A percentile compares a stretch with the other conserved stretches of the same genome.
These are phyloP conservation scores for Cotesia glomerata DNA, from an alignment of 1,140 invertebrate species.

Conservation along the genomic window DNA sequence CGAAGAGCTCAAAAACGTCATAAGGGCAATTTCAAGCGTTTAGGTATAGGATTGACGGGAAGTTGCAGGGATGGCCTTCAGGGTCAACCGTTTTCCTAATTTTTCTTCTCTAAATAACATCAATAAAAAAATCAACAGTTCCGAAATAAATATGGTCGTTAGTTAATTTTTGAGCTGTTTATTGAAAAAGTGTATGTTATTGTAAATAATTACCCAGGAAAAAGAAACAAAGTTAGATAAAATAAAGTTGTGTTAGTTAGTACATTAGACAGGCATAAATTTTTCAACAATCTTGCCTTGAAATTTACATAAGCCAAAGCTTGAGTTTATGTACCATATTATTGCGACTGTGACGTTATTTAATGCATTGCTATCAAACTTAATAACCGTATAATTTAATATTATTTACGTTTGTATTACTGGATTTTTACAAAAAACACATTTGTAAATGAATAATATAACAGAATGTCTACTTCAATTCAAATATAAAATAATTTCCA, in stretches of 20 bases:
- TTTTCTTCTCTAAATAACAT: too few species aligned
- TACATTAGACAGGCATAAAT: constrained; percentile 52
- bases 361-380: constrained; percentile 52
- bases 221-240: constrained; percentile 29
- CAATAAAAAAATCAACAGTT: too few species aligned
- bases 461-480: neutral
- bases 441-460: neutral
- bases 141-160: too few species aligned
- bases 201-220: constrained; percentile 25
- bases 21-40: too few species aligned
- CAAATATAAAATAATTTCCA: neutral
- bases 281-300: constrained; percentile 51
- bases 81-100: too few species aligned
- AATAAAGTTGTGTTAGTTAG: constrained; percentile 34
- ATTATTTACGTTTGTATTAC: constrained; percentile 60
- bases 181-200: neutral
- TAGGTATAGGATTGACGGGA: too few species aligned
- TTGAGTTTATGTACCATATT: constrained; percentile 40
- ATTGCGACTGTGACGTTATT: constrained; percentile 50
- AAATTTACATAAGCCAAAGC: constrained; percentile 58
- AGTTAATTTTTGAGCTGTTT: too few species aligned
- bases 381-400: constrained; percentile 56
- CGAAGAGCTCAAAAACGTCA: too few species aligned
- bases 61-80: too few species aligned
- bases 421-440: constrained; percentile 34